These are phyloP conservation scores for Machaerirhynchus nigripectus DNA, from an alignment of 2,113 vertebrate species.

Conservation along the genomic window DNA sequence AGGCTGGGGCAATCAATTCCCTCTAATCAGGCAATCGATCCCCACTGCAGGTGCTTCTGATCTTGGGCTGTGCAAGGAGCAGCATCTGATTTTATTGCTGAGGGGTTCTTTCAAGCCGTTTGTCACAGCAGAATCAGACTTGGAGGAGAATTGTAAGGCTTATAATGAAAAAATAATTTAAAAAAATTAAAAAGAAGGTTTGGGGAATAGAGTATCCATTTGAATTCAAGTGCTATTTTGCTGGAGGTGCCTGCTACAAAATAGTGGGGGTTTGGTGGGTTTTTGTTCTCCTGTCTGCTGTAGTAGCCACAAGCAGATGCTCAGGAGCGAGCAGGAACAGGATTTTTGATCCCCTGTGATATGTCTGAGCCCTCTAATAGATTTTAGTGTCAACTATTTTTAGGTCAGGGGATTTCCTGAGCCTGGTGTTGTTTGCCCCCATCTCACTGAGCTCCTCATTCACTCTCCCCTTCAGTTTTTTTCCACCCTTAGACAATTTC, in stretches of 20 bases:
- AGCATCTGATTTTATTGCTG: not conserved
- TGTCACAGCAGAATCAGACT: not conserved
- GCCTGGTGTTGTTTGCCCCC: not conserved
- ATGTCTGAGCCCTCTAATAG: not conserved
- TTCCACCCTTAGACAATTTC: not conserved
- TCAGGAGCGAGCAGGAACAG: not conserved
- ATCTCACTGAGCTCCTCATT: not conserved
- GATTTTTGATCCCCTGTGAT: not conserved
- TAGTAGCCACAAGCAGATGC: not conserved
- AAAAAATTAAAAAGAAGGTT: not conserved
- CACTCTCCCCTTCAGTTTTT: not conserved
- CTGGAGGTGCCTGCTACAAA: not conserved
- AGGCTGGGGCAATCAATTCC: conserved; percentile 82
- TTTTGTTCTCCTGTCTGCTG: not conserved
- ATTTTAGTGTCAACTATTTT: not conserved
- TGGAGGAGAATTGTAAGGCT: not conserved
- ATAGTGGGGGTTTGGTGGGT: accelerated
- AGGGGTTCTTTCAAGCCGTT: not conserved
- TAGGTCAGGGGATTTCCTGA: not conserved
- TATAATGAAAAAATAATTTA: not conserved
- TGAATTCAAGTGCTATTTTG: not conserved
- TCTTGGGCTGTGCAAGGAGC: not conserved
- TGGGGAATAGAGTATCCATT: not conserved
- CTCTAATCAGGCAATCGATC: conserved; percentile 84
- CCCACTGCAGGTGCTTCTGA: conserved; percentile 63